Evolutionary conservation across 1,140 invertebrate species (phyloP).

Genomic region (Ylistrum balloti): DNA sequence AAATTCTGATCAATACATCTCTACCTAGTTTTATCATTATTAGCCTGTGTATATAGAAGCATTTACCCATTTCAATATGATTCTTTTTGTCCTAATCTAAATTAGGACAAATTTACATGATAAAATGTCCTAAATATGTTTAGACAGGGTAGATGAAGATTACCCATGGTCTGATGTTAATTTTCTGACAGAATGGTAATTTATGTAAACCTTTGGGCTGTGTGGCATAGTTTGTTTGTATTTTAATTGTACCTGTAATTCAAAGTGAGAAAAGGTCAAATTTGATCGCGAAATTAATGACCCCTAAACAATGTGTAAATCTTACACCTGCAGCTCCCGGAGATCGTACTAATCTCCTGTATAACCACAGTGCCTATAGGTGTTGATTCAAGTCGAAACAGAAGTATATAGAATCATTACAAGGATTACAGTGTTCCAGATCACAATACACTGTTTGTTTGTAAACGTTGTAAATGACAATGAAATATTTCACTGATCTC

Average conservation of each 20-base stretch:
- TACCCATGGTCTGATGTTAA: background rate
- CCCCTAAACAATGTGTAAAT: background rate
- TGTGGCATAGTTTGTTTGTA: background rate
- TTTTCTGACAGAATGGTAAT: too few species aligned
- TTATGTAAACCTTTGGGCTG: too few species aligned
- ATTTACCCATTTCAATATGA: background rate
- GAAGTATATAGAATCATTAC: background rate
- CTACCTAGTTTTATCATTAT: too few species aligned
- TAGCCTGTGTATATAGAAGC: too few species aligned
- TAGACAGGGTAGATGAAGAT: background rate
- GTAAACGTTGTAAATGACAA: background rate
- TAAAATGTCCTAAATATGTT: background rate
- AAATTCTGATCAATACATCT: too few species aligned
- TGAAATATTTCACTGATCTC: background rate
- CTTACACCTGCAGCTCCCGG: background rate
- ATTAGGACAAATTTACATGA: background rate
- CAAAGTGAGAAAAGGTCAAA: slow-evolving; percentile 13
- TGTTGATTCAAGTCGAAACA: background rate
- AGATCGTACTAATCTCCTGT: background rate
- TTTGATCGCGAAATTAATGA: slow-evolving; percentile 28
- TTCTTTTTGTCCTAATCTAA: background rate
- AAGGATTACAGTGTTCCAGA: background rate
- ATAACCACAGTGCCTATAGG: background rate
- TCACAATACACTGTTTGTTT: slow-evolving; percentile 39
- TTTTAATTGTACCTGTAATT: background rate